Conservation (phyloP, 2,888 invertebrate genomes). For the Drosophila histrio region DNA sequence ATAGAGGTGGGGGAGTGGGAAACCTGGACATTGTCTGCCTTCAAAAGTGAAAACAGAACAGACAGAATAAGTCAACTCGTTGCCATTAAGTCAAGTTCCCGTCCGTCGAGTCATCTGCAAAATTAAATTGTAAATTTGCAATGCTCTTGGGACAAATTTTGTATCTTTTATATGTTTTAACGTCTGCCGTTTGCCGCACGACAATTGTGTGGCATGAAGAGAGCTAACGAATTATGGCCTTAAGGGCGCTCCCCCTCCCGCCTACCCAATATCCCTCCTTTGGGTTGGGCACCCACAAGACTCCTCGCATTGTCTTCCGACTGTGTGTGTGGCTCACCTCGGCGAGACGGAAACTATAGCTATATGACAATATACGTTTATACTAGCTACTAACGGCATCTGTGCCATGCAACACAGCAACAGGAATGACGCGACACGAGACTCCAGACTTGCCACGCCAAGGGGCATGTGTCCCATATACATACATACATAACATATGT, state of each 20-base stretch:
- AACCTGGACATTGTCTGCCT: slow-evolving; percentile 20
- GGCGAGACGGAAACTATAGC: slow-evolving; percentile 44
- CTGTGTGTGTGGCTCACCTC: slow-evolving; percentile 40
- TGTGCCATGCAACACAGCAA: slow-evolving; percentile 9
- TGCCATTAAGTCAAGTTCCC: slow-evolving; percentile 32
- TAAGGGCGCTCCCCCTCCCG: background rate
- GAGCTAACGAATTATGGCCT: slow-evolving; percentile 63
- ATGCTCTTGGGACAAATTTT: slow-evolving; percentile 75
- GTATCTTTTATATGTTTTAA: slow-evolving; percentile 64
- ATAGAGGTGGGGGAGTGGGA: background rate
- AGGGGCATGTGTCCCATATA: slow-evolving; percentile 29
- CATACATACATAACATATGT: background rate
- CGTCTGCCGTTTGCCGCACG: slow-evolving; percentile 43
- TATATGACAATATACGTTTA: background rate
- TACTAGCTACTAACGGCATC: slow-evolving; percentile 38
- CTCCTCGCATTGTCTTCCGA: slow-evolving; percentile 57
- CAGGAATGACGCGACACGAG: slow-evolving; percentile 14
- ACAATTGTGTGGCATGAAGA: slow-evolving; percentile 13
- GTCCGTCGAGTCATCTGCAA: slow-evolving; percentile 61
- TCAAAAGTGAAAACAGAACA: slow-evolving; percentile 46
- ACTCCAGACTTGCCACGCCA: slow-evolving; percentile 20
- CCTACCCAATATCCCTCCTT: background rate
- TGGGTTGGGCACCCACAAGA: slow-evolving; percentile 52
- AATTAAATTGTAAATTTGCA: slow-evolving; percentile 77
- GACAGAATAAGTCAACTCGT: slow-evolving; percentile 42